Conservation (phyloP, 2,888 invertebrate species). For the Sesamia inferens region DNA sequence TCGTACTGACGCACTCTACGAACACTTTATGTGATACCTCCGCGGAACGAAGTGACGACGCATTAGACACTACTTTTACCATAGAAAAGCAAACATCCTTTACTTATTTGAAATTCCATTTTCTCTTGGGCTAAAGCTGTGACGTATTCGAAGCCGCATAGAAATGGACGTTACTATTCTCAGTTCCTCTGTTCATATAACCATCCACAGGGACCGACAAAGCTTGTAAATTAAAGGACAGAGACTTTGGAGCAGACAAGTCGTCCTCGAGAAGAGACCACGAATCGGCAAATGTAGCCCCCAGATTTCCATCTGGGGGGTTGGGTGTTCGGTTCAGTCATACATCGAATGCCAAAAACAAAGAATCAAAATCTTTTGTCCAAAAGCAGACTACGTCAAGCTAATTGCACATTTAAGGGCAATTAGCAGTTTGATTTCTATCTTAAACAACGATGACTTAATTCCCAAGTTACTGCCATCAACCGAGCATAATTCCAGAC, state of each 20-base stretch:
- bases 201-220: background rate
- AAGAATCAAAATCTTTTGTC: background rate
- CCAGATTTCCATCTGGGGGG: too few species aligned
- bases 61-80: constrained; percentile 36
- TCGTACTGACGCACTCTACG: constrained; percentile 36
- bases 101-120: background rate
- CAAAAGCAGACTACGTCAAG: too few species aligned
- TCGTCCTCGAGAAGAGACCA: background rate
- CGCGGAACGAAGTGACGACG: constrained; percentile 16
- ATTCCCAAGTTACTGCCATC: background rate
- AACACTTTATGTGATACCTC: constrained; percentile 35
- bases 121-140: background rate
- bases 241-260: too few species aligned
- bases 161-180: background rate
- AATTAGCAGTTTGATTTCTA: background rate
- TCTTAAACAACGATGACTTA: background rate
- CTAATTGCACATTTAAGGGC: too few species aligned
- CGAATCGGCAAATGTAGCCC: too few species aligned
- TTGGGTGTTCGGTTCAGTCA: background rate
- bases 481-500: background rate
- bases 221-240: background rate
- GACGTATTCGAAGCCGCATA: background rate
- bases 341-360: too few species aligned
- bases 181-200: background rate
- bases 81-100: constrained; percentile 14